Base-by-base conservation (phyloP, 1,140 invertebrate species). In the Chionoecetes opilio region DNA sequence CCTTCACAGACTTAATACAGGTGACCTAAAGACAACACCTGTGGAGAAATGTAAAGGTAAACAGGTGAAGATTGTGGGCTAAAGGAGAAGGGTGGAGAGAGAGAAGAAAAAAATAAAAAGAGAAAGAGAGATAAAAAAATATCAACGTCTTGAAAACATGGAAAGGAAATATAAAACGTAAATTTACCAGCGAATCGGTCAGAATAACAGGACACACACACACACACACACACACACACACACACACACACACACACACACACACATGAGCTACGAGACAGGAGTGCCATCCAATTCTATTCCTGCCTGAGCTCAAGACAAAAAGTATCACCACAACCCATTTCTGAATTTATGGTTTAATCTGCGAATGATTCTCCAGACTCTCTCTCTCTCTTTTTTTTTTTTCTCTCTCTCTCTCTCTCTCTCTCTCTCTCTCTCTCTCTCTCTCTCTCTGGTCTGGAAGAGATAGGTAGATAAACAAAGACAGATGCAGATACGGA, bases 171-270 rank as follows among this genome's bases (percentile, higher is more conserved):
- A 11, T n/a, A 26, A n/a, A 0, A 11, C 63, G 0, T n/a, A 63
- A 63, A 9, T 63, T 63, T 63, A 6, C 53, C 2, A 63, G 53
- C 26, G 53, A 63, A 9, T 8, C 9, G 53, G 53, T 63, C 9
- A 63, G 2, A 9, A 46, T 46, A 46, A 8, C 5, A 46, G 41
- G 5, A 46, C 5, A 46, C 41, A 75, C 53, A 75, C 53, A 75
- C 53, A 75, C 63, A 75, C 63, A 75, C 63, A 75, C 63, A 75
- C 63, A 75, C 63, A 75, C 63, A 75, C 63, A 75, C 63, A 75
- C 63, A 75, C 63, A 75, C 63, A 75, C 63, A 75, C 63, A 75
- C 63, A 75, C 63, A 75, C 63, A 75, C 63, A 75, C 63, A 75
- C 63, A 75, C 63, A 75, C 63, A 21, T n/a, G 21, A 26, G 11